These are phyloP conservation scores for Poecilia wingei DNA, from an alignment of 2,797 vertebrate genomes.

Conservation along the genomic window DNA sequence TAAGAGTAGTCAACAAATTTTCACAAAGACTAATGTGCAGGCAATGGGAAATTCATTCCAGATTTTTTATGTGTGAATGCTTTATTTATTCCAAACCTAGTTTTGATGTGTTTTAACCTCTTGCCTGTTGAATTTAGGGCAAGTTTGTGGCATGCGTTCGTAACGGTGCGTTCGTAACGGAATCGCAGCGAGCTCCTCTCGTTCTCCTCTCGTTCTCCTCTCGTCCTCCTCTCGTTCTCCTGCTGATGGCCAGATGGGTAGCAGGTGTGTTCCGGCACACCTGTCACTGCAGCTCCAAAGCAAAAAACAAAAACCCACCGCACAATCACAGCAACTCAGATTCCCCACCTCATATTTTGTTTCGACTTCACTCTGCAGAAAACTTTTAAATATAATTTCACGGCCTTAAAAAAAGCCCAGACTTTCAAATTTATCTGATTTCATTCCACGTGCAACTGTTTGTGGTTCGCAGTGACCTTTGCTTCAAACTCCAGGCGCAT, in stretches of 20 bases:
- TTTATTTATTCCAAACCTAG: background rate
- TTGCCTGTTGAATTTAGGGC: background rate
- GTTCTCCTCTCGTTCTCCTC: too few species aligned
- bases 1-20: background rate
- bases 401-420: conserved; percentile 33
- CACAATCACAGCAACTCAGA: background rate
- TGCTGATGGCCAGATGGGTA: background rate
- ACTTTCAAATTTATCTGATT: conserved; percentile 81
- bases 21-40: background rate
- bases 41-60: background rate
- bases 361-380: conserved; percentile 19
- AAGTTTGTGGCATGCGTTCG: background rate
- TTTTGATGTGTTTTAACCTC: background rate
- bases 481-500: conserved; percentile 72
- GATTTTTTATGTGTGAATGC: background rate
- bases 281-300: background rate
- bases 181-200: too few species aligned
- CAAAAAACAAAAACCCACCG: background rate
- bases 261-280: too few species aligned
- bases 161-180: background rate
- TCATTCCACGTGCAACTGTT: conserved; percentile 70
- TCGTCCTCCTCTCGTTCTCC: background rate
- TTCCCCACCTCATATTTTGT: conserved; percentile 19
- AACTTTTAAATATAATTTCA: conserved; percentile 34
- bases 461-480: conserved; percentile 79